Base-by-base conservation (phyloP, 2,797 vertebrate genomes). In the Ciconia nigra region DNA sequence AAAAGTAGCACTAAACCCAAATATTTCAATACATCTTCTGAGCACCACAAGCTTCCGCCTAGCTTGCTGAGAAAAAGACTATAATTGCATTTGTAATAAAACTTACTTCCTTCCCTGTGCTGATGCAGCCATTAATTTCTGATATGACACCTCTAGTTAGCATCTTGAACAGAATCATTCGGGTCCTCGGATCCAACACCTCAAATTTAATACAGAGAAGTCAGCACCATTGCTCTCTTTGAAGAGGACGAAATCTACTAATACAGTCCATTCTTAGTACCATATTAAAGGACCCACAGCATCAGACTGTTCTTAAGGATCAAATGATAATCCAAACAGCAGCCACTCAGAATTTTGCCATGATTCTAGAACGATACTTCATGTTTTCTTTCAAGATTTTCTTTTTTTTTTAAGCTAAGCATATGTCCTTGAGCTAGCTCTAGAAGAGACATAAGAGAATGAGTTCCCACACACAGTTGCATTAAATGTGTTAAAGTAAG, bases 141-240 rank as follows among this genome's bases (percentile, higher is more conserved):
- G 99, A 97, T 97, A 99, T 99, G 73, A 99, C 83, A 10, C 99
- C 99, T 96, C 99, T 98, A 62, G 97, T 99, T 67, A 99, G 96
- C 99, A 99, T 99, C 98, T 99, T 99, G 96, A 99, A 99, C 16
- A 99, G 98, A 97, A 99, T 99, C 98, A 99, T 99, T 81, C 99
- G 98, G 10, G 99, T 99, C 69, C 99, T 98, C 51, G 99, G 99
- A 93, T 99, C 99, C 95, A 99, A 96, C 74, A 99, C 99, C 99
- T 99, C 66, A 84, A 70, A 87, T 86, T 73, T 39, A 93, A 82
- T 22, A 83, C 7, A 76, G 54, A 37, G 14, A 26, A 79, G 29
- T 77, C 35, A 94, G 33, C 29, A 88, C 57, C 77, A 55, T 2
- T 29, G 25, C 21, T 52, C 19, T 55, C 52, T 42, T 33, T 39